phyloP scores from a whole-genome alignment of 2,888 invertebrate genomes.

The Rhagonycha fulva region DNA sequence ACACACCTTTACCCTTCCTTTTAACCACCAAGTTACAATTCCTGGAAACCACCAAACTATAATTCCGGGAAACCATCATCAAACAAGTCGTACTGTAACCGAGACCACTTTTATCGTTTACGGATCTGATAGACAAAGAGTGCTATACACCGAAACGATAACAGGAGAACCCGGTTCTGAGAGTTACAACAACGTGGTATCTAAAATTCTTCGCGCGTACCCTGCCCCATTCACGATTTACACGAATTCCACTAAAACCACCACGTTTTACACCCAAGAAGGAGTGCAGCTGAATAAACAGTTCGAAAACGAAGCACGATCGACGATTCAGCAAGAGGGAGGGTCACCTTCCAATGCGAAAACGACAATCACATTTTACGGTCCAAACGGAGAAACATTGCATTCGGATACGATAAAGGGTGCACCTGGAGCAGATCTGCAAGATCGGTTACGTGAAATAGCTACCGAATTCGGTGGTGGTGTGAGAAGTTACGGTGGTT shows the following conservation, averaged over 20 bases:
- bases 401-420: slow-evolving; percentile 14
- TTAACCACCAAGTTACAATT: background rate
- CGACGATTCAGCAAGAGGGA: slow-evolving; percentile 11
- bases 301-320: slow-evolving; percentile 7
- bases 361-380: slow-evolving; percentile 1
- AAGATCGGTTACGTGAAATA: slow-evolving; percentile 1
- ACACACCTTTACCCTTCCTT: background rate
- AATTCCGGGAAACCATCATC: background rate
- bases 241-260: slow-evolving; percentile 18
- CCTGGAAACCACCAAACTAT: background rate
- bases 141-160: slow-evolving; percentile 13
- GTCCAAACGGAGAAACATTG: slow-evolving; percentile 14
- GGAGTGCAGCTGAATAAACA: slow-evolving; percentile 5
- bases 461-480: slow-evolving; percentile 10
- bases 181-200: slow-evolving; percentile 8
- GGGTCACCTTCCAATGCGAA: background rate
- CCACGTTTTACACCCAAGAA: slow-evolving; percentile 4
- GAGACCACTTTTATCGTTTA: slow-evolving; percentile 20
- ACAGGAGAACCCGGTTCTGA: slow-evolving; percentile 13
- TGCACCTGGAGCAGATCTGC: slow-evolving; percentile 12
- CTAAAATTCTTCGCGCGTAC: slow-evolving; percentile 5
- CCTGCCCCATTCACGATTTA: slow-evolving; percentile 10
- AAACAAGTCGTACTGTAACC: background rate
- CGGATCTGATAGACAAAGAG: slow-evolving; percentile 6
- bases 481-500: slow-evolving; percentile 4